Base-by-base conservation (phyloP, 2,888 invertebrate genomes). In the Auanema freiburgensis region DNA sequence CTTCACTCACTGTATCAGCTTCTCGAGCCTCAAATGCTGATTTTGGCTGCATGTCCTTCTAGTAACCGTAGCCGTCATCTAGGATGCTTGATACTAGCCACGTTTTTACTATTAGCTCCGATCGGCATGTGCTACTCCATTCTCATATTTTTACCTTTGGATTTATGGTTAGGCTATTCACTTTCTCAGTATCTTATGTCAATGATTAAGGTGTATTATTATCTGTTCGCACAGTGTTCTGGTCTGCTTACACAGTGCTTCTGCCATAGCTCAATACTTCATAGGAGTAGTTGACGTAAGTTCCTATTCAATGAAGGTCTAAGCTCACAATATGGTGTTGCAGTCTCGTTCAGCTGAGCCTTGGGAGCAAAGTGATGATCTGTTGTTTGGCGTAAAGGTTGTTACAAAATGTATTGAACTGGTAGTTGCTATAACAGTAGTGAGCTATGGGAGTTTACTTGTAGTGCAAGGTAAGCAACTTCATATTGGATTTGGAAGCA, bases 1-100 rank as follows among this genome's bases (percentile, higher is more conserved):
- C 84, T 87, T 11, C 87, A 88, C 74, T 87, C 87, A 11, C 85
- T 87, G 80, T 86, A 86, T 70, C 87, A 88, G 76, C 84, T 87
- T 24, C 83, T 86, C 2, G 87, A 87, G 69, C 87, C 87, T 1
- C 84, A 87, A 23, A 80, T 88, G 44, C 79, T 87, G 55, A 83
- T 86, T 5, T 79, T 88, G 14, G 86, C 79, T 85, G 65, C 86
- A 84, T 71, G 78, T 80, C 40, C 71, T 8, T 43, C 55, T 2
- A 67, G 69, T 6, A 54, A 72, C 0, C 24, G 72, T n/a, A 66
- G 62, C 0, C 60, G 70, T n/a, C 80, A 80, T 65, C 44, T 76
- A 11, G 55, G 77, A 52, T 73, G 76, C 40, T 57, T 80, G 14
- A 21, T 56, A 11, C 63, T 80, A 25, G 69, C 78, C 12, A 52